Evolutionary conservation across 2,888 invertebrate species (phyloP).

Genomic region (Melipona bicolor): DNA sequence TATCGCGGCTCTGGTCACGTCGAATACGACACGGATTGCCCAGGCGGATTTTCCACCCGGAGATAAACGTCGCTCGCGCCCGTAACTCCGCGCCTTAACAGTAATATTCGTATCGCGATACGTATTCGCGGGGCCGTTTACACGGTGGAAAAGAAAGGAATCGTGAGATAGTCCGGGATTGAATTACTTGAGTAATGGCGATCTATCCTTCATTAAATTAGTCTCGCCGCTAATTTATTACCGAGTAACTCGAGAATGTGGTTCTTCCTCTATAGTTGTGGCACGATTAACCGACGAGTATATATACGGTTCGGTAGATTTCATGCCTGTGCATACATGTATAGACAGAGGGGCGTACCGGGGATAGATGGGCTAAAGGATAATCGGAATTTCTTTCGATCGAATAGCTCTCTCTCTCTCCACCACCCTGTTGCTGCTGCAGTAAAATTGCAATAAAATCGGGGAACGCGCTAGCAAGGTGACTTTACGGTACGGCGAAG

Average conservation of each 20-base stretch:
- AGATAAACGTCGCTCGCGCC: slow-evolving; percentile 48
- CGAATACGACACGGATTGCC: slow-evolving; percentile 50
- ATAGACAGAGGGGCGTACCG: slow-evolving; percentile 1
- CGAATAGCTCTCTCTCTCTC: not conserved
- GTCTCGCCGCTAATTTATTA: slow-evolving; percentile 68
- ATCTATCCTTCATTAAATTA: slow-evolving; percentile 72
- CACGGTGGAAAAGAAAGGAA: slow-evolving; percentile 39
- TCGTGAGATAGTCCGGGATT: slow-evolving; percentile 58
- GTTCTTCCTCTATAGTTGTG: slow-evolving; percentile 49
- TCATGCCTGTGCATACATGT: slow-evolving; percentile 23
- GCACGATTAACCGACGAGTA: slow-evolving; percentile 55
- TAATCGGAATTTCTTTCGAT: slow-evolving; percentile 10
- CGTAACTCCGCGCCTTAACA: slow-evolving; percentile 34
- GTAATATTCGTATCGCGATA: slow-evolving; percentile 37
- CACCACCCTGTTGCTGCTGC: no score
- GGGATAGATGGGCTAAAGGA: not conserved
- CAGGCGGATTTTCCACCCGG: slow-evolving; percentile 44
- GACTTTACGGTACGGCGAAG: not conserved
- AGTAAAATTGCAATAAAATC: not conserved
- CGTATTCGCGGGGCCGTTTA: slow-evolving; percentile 21
- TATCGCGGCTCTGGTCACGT: slow-evolving; percentile 35
- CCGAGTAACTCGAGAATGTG: slow-evolving; percentile 61
- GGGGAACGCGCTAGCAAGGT: not conserved
- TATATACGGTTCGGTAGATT: slow-evolving; percentile 39
- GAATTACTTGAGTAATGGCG: slow-evolving; percentile 69